Percentiles rank a stretch among this genome's conserved stretches.
Evolutionary conservation across 1,140 invertebrate species (phyloP).

Genomic region (Halictus rubicundus): DNA sequence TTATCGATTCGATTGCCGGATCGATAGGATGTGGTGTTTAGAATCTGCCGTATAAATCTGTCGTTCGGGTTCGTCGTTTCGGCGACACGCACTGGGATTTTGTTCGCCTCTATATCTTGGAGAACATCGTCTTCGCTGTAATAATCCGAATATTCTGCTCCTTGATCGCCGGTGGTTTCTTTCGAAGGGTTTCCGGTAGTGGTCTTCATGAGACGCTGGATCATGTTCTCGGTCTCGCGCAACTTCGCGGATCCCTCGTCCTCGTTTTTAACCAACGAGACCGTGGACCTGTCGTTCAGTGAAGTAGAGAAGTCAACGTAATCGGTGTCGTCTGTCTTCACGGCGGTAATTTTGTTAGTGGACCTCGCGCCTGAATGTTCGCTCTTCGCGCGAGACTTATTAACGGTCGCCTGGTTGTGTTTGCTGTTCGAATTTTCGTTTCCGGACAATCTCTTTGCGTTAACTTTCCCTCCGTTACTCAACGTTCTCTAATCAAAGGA

Average conservation of each 20-base stretch:
- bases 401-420: background rate
- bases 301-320: slow-evolving; percentile 20
- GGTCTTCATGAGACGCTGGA: slow-evolving; percentile 45
- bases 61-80: slow-evolving; percentile 18
- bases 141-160: slow-evolving; percentile 59
- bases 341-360: background rate
- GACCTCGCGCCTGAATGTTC: background rate
- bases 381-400: background rate
- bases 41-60: slow-evolving; percentile 39
- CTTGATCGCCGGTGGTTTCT: slow-evolving; percentile 35
- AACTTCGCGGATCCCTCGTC: background rate
- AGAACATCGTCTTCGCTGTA: slow-evolving; percentile 52
- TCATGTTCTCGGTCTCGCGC: slow-evolving; percentile 13
- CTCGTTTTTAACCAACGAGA: background rate
- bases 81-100: slow-evolving; percentile 29
- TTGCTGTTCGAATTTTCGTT: background rate
- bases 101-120: slow-evolving; percentile 30
- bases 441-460: background rate
- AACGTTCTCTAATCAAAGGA: slow-evolving; percentile 26
- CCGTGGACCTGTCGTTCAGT: background rate
- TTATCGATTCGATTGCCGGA: background rate
- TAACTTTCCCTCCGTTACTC: background rate
- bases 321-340: slow-evolving; percentile 17
- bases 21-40: slow-evolving; percentile 20
- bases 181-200: slow-evolving; percentile 53